phyloP scores from a whole-genome alignment of 2,888 invertebrate species.

The Amblyjoppa fuscipennis region DNA sequence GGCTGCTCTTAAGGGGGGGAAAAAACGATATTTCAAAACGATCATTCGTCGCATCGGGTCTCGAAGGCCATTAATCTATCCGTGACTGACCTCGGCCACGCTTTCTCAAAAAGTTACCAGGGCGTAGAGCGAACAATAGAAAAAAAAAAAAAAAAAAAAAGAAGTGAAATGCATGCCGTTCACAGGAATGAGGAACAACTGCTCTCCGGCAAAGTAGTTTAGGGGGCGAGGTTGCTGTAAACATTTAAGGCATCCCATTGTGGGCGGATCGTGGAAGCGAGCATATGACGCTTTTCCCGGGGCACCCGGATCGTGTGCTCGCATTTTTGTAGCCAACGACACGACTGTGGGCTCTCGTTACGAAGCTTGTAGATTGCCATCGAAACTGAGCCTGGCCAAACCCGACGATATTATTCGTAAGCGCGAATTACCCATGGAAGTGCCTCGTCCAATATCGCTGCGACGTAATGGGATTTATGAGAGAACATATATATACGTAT shows the following conservation, averaged over 20 bases:
- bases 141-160: conserved; percentile 5
- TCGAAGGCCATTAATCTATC: not conserved
- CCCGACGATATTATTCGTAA: conserved; percentile 16
- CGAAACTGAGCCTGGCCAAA: conserved; percentile 36
- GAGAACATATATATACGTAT: not conserved
- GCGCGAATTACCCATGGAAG: conserved; percentile 32
- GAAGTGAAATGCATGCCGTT: not conserved
- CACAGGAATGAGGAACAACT: conserved; percentile 41
- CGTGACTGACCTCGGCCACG: not conserved
- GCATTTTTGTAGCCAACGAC: not conserved
- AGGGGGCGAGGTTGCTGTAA: conserved; percentile 19
- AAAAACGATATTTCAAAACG: not conserved
- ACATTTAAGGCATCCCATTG: conserved; percentile 26
- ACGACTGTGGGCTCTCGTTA: conserved; percentile 11
- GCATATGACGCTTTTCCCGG: conserved; percentile 49
- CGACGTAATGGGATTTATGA: conserved; percentile 13
- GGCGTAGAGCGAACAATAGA: not conserved
- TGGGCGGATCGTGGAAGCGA: conserved; percentile 50
- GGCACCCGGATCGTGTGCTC: conserved; percentile 19
- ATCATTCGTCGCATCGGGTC: not conserved
- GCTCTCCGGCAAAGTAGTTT: conserved; percentile 33
- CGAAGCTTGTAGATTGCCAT: conserved; percentile 32
- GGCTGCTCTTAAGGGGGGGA: no score
- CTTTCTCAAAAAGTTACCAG: not conserved
- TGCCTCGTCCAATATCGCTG: conserved; percentile 24